phyloP scores from a whole-genome alignment of 2,797 vertebrate species.

The Ceyx erithaca region DNA sequence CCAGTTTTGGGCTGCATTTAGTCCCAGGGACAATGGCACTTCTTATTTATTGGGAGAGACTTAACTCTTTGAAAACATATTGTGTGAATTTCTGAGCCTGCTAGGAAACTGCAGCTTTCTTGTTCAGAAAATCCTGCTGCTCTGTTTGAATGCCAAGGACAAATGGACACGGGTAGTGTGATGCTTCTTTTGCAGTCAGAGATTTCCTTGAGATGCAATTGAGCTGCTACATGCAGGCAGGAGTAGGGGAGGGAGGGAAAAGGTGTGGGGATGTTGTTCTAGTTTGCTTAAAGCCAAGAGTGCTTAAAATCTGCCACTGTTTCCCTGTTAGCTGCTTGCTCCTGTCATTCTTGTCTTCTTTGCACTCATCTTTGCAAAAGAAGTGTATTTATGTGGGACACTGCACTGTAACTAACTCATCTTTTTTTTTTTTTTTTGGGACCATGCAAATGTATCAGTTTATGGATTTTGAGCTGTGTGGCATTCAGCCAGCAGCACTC shows the following conservation, averaged over 20 bases:
- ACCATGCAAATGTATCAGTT: not conserved
- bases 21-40: not conserved
- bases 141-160: not conserved
- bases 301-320: slow-evolving; percentile 6
- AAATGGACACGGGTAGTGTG: fast-evolving
- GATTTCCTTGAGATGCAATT: not conserved
- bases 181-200: not conserved
- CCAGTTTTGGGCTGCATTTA: not conserved
- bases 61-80: not conserved
- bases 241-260: not conserved
- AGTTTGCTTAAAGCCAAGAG: not conserved
- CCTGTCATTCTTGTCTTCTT: not conserved
- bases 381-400: slow-evolving; percentile 24
- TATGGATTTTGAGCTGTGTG: not conserved
- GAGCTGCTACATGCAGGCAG: not conserved
- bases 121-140: not conserved
- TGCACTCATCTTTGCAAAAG: not conserved
- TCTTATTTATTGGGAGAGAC: not conserved
- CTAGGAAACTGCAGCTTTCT: not conserved
- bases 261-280: not conserved
- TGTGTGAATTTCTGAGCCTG: not conserved
- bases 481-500: not conserved
- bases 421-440: not conserved
- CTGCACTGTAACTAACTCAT: not conserved
- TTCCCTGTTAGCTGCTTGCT: slow-evolving; percentile 35